Base-by-base conservation (phyloP, 2,113 vertebrate genomes). In the Polyodon spathula region DNA sequence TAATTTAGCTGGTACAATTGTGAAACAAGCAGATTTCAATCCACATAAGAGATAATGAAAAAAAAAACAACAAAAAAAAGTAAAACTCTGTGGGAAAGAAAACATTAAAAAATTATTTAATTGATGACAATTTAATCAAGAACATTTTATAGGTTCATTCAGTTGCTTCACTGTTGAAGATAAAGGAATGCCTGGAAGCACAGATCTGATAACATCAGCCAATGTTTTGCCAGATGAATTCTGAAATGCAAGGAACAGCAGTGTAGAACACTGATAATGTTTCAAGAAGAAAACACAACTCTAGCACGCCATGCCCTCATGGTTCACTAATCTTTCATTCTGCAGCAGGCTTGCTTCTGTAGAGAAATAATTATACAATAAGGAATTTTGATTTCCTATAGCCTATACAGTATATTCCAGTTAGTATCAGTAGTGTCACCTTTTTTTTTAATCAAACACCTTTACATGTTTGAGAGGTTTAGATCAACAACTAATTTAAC, bases 11-110 rank as follows among this genome's bases (percentile, higher is more conserved):
- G 56, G 17, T 11, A 12, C 67, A 64, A 58, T 59, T 55, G 55
- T 56, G 43, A 64, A 51, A 66, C 69, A 42, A 58, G 61, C 51
- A 59, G 58, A 43, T 72, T 62, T 42, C 59, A 61, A 43, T 56
- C 41, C 62, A 63, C 56, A 64, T 63, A 56, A 64, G 67, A 67
- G 43, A 61, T n/a, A n/a, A n/a, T 2, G 27, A 53, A 55, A 48
- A 67, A 61, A 63, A 61, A 63, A 50, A 60, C 43, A 3, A 53
- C 50, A 48, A 67, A 61, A 63, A 61, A 63, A 50, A 60, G 39
- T 60, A 59, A 61, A 62, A 37, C 59, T 58, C 62, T 60, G 62
- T 67, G 62, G 61, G 71, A 66, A 66, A 63, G 63, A 60, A 61
- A 54, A 63, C 17, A 37, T 27, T 27, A 41, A 10, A 43, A 59